These are phyloP conservation scores for Lordiphosa stackelbergi DNA, from an alignment of 1,140 invertebrate genomes.

Conservation along the genomic window DNA sequence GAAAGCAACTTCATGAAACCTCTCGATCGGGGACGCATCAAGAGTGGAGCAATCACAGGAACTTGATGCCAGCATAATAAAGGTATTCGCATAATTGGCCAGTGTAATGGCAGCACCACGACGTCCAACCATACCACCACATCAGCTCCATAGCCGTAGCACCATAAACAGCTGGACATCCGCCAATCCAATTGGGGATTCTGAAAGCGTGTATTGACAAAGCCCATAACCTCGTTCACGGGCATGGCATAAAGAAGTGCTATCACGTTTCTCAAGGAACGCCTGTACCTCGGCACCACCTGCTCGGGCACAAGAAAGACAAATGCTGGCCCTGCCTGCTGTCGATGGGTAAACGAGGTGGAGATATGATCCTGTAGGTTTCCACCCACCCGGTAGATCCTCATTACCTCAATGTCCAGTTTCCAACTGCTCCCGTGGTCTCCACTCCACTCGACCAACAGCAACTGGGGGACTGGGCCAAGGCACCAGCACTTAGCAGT, in stretches of 20 bases:
- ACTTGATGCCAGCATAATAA: too few relatives aligned
- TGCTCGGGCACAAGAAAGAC: conserved; percentile 81
- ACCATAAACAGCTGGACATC: conserved; percentile 87
- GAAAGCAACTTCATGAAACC: conserved; percentile 83
- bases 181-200: conserved; percentile 82
- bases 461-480: conserved; percentile 86
- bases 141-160: conserved; percentile 85
- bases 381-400: conserved; percentile 84
- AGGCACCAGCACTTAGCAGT: conserved; percentile 84
- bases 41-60: conserved; percentile 82
- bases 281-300: conserved; percentile 78
- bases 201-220: conserved; percentile 85
- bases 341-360: conserved; percentile 80
- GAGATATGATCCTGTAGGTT: conserved; percentile 90
- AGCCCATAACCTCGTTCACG: conserved; percentile 86
- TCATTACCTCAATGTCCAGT: conserved; percentile 79
- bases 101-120: conserved; percentile 83
- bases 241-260: conserved; percentile 84
- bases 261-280: conserved; percentile 80
- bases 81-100: conserved; percentile 82
- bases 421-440: conserved; percentile 80
- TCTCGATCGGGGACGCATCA: conserved; percentile 84
- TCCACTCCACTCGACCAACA: conserved; percentile 89
- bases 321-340: conserved; percentile 78
- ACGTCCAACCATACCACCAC: conserved; percentile 85